These are phyloP conservation scores for Chrosomus eos DNA, from an alignment of 2,797 vertebrate genomes.

Conservation along the genomic window DNA sequence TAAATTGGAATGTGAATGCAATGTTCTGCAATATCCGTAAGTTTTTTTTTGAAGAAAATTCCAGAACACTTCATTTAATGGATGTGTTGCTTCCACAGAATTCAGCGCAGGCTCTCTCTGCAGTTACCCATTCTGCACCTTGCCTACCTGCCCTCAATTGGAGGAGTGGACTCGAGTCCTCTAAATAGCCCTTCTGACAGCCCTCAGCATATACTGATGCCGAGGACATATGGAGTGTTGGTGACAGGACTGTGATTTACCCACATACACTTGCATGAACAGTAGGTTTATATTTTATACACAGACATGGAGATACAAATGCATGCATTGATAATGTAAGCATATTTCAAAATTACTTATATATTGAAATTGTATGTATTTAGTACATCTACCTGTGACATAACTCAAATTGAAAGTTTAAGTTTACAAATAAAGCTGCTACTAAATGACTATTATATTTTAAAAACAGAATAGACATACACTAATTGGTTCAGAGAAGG, in stretches of 20 bases:
- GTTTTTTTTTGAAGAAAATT: neutral
- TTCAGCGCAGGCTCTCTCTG: constrained; percentile 97
- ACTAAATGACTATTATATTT: neutral
- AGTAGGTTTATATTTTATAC: neutral
- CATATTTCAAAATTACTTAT: neutral
- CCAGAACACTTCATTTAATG: neutral
- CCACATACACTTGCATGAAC: neutral
- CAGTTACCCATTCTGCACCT: constrained; percentile 98
- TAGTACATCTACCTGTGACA: neutral
- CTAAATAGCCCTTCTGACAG: constrained; percentile 4
- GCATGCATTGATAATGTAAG: neutral
- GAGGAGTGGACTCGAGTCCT: constrained; percentile 92
- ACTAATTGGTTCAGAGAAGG: neutral
- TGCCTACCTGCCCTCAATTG: constrained; percentile 97
- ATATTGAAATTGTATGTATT: neutral
- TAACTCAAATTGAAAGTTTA: neutral
- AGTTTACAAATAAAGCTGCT: neutral
- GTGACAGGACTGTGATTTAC: constrained; percentile 8
- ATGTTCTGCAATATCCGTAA: neutral
- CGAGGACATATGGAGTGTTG: neutral
- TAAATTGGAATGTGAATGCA: neutral
- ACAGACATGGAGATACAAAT: neutral
- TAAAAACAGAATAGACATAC: neutral
- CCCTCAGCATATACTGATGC: neutral
- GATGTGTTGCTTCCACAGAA: constrained; percentile 77